Evolutionary conservation across 2,113 vertebrate genomes (phyloP).

Genomic region (Aspidoscelis tigris): DNA sequence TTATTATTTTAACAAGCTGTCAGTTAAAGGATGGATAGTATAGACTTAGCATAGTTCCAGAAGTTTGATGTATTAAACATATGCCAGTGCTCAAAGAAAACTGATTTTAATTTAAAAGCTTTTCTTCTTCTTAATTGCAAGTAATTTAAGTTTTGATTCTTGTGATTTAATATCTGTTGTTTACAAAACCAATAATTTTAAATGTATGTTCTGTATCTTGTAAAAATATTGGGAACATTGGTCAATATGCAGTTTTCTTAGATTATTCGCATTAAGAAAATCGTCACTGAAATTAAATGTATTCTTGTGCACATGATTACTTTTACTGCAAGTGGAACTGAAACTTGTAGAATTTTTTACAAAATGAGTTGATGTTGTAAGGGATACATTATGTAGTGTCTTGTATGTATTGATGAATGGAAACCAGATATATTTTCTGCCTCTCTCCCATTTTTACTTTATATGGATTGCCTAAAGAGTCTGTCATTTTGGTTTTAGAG

Average conservation of each 20-base stretch:
- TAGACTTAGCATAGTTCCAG: not conserved
- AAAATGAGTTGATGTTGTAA: conserved; percentile 26
- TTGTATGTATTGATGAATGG: conserved; percentile 37
- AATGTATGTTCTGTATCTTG: not conserved
- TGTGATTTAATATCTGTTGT: not conserved
- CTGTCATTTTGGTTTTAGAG: conserved; percentile 59
- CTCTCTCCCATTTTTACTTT: conserved; percentile 48
- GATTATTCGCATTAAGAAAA: not conserved
- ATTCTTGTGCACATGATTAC: not conserved
- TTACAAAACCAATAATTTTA: not conserved
- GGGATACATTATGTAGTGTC: conserved; percentile 25
- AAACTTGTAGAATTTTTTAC: conserved; percentile 39
- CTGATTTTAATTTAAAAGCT: not conserved
- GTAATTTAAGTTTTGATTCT: not conserved
- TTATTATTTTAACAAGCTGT: not conserved
- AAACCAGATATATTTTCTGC: conserved; percentile 52
- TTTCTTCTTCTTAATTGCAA: not conserved
- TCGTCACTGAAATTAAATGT: not conserved
- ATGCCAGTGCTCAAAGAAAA: not conserved
- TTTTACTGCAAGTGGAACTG: conserved; percentile 46
- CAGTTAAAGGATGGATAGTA: not conserved
- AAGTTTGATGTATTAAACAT: not conserved
- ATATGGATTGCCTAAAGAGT: conserved; percentile 38
- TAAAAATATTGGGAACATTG: conserved; percentile 1
- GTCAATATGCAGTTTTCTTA: not conserved